Evolutionary conservation across 2,797 vertebrate genomes (phyloP).

Genomic region (Anabacerthia variegaticeps): DNA sequence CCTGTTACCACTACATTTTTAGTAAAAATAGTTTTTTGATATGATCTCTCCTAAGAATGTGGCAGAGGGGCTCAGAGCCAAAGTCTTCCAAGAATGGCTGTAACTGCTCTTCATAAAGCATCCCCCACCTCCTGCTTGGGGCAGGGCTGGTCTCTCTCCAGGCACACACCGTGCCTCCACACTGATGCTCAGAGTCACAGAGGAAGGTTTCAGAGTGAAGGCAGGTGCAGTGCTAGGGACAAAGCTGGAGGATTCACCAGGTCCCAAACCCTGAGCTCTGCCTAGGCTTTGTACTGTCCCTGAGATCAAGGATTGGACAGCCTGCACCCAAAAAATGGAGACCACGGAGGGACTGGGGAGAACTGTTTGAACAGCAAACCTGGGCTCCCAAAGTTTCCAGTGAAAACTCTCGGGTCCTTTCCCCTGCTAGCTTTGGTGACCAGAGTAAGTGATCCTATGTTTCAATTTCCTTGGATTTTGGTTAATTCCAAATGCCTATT

Average conservation of each 20-base stretch:
- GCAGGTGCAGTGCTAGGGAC: not conserved
- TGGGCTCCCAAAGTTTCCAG: too few species aligned
- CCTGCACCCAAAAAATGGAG: not conserved
- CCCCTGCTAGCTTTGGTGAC: too few species aligned
- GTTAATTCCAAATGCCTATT: too few species aligned
- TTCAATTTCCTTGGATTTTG: too few species aligned
- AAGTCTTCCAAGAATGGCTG: slow-evolving; percentile 53
- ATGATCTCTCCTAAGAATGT: slow-evolving; percentile 78
- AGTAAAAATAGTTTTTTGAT: slow-evolving; percentile 77
- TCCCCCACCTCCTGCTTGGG: not conserved
- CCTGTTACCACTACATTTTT: slow-evolving; percentile 76
- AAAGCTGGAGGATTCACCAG: not conserved
- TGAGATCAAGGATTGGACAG: not conserved
- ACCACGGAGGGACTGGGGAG: not conserved
- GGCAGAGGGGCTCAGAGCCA: slow-evolving; percentile 59
- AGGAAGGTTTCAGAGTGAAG: not conserved
- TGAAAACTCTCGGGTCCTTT: too few species aligned
- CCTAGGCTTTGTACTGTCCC: not conserved
- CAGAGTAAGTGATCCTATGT: too few species aligned
- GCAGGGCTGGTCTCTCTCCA: not conserved
- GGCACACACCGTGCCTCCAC: not conserved
- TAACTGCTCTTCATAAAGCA: slow-evolving; percentile 42
- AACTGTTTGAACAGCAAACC: not conserved
- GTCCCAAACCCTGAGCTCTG: not conserved
- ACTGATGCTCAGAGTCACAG: not conserved